A percentile compares a stretch with the other conserved stretches of the same genome.
These are phyloP conservation scores for Buathra laborator DNA, from an alignment of 2,888 invertebrate genomes.

Conservation along the genomic window DNA sequence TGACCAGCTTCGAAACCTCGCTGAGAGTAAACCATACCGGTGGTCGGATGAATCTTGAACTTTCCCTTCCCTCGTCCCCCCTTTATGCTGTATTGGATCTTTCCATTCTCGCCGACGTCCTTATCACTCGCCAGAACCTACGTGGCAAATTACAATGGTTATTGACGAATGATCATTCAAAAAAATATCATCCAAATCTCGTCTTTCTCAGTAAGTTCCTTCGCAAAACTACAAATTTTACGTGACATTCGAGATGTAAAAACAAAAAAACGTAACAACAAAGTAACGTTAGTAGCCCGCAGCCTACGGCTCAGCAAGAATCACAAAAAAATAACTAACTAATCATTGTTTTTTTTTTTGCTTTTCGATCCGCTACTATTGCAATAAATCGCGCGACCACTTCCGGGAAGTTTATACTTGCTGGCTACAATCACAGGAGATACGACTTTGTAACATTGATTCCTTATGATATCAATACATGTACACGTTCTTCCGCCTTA, in stretches of 20 bases:
- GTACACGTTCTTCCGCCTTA: not conserved
- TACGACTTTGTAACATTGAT: not conserved
- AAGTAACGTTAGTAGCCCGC: slow-evolving; percentile 63
- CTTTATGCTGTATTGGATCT: slow-evolving; percentile 93
- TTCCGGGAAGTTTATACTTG: not conserved
- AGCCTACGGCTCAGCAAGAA: slow-evolving; percentile 52
- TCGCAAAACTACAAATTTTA: slow-evolving; percentile 21
- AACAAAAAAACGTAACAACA: not conserved
- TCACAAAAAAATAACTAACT: slow-evolving; percentile 34
- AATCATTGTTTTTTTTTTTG: slow-evolving; percentile 36
- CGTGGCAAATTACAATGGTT: slow-evolving; percentile 55
- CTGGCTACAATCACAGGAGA: not conserved
- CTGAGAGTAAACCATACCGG: slow-evolving; percentile 93
- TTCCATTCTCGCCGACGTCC: slow-evolving; percentile 93
- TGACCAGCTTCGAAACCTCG: slow-evolving; percentile 90
- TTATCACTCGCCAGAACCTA: slow-evolving; percentile 94
- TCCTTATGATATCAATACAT: not conserved
- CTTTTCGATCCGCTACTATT: not conserved
- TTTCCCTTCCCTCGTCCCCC: slow-evolving; percentile 92
- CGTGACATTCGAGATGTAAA: slow-evolving; percentile 24
- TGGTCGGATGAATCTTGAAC: slow-evolving; percentile 93
- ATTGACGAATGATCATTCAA: not conserved
- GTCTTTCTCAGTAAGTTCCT: not conserved
- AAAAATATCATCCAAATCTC: slow-evolving; percentile 30
- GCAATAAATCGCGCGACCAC: not conserved